phyloP scores from a whole-genome alignment of 1,140 invertebrate genomes.

The Heliconius eleuchia region DNA sequence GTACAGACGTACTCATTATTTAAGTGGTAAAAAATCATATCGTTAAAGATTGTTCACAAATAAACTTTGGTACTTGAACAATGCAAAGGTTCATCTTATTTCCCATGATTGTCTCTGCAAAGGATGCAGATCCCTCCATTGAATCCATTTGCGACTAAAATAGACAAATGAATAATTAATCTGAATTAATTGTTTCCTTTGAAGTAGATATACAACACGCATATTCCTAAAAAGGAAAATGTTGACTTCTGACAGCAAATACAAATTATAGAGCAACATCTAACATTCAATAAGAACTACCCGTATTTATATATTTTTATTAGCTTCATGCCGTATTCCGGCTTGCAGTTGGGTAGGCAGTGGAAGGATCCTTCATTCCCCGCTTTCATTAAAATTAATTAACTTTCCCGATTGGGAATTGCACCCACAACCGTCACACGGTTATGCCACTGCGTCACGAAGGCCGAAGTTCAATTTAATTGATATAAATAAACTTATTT shows the following conservation, averaged over 20 bases:
- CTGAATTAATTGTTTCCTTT: conserved; percentile 26
- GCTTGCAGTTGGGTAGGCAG: no score
- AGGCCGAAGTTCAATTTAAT: no score
- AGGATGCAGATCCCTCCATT: not conserved
- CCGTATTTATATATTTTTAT: not conserved
- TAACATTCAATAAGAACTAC: not conserved
- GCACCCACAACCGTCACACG: no score
- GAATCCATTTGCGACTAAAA: not conserved
- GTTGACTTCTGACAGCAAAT: not conserved
- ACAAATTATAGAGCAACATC: not conserved
- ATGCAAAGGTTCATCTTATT: not conserved
- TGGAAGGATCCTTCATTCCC: no score
- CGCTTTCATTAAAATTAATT: no score
- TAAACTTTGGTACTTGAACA: not conserved
- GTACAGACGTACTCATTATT: no score
- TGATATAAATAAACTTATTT: no score
- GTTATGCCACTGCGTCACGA: no score
- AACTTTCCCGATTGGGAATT: no score
- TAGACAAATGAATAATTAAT: conserved; percentile 19
- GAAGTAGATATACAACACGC: not conserved
- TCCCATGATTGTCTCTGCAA: not conserved
- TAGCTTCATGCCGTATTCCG: no score
- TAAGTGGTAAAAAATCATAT: not conserved
- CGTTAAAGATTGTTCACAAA: not conserved
- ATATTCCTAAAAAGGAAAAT: not conserved